A percentile compares a stretch with the other conserved stretches of the same genome.
These are phyloP conservation scores for Phalacrocorax carbo DNA, from an alignment of 2,113 vertebrate species.

Conservation along the genomic window DNA sequence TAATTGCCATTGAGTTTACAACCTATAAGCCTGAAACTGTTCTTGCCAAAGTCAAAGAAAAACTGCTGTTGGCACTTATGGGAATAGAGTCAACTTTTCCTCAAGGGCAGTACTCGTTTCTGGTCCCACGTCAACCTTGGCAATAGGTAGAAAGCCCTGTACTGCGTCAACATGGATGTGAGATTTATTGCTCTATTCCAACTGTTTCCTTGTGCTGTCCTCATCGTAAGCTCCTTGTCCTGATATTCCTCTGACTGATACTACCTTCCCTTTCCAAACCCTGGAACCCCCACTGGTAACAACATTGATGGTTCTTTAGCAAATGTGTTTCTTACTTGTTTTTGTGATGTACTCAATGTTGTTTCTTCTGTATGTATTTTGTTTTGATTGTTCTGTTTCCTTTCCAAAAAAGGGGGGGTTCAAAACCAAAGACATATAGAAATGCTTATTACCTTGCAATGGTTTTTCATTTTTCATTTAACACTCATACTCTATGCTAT, in stretches of 20 bases:
- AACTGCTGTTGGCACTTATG: background rate
- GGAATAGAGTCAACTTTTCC: background rate
- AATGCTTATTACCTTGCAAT: background rate
- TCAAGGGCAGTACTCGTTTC: background rate
- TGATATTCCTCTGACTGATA: conserved; percentile 35
- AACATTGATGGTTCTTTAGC: conserved; percentile 57
- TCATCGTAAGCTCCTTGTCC: conserved; percentile 41
- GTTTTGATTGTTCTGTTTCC: conserved; percentile 50
- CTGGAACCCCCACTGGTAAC: conserved; percentile 61
- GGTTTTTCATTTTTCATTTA: conserved; percentile 17
- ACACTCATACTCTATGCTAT: background rate
- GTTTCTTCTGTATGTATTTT: conserved; percentile 58
- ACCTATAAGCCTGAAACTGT: background rate
- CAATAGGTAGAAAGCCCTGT: background rate
- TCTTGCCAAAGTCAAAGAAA: background rate
- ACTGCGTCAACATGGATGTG: background rate
- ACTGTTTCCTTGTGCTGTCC: conserved; percentile 16
- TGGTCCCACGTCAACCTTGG: background rate
- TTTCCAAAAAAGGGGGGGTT: conserved; percentile 18
- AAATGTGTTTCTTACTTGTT: conserved; percentile 63
- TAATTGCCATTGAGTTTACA: background rate
- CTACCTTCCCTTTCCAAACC: conserved; percentile 52
- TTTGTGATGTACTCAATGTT: conserved; percentile 68
- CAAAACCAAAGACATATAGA: conserved; percentile 19
- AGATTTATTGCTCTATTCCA: conserved; percentile 27